Base-by-base conservation (phyloP, 2,797 vertebrate species). In the Alca torda region DNA sequence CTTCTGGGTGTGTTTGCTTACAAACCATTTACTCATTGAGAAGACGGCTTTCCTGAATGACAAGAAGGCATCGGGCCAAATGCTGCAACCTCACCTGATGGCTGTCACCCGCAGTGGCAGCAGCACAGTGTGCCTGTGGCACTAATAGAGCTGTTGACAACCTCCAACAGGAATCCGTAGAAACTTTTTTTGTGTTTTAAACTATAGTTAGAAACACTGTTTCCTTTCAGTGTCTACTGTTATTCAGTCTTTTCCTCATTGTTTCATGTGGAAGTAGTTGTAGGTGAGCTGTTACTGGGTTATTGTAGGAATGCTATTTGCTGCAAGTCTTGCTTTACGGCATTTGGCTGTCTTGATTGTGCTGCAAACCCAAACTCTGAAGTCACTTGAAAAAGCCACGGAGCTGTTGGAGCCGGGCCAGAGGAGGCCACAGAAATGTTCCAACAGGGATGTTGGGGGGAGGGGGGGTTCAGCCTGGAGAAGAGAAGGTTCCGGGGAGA, bases 161-260 rank as follows among this genome's bases (percentile, higher is more conserved):
- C 4, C 30, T 28, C 10, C 30, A 1, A 7, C 23, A 80, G 43
- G 65, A 53, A 43, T 6, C 23, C 1, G 0, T 8, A 19, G 31
- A 12, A 45, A 33, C 20, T 16, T 30, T 11, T 28, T 25, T 35
- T 23, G 7, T 69, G 9, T 19, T 18, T 39, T 7, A 18, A 59
- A 15, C 0, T 6, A 0, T 14, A 16, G 0, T 19, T 63, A 31
- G 68, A 69, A 65, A 59, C 5, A 6, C 6, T 15, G 53, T 60
- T 88, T 50, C 13, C n/a, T 65, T 74, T 31, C 10, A 9, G 46
- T 2, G 6, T 15, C 11, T 31, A 6, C 3, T 5, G 19, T 33
- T 33, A 11, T 6, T 18, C 9, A 1, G 73, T 9, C 3, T 4
- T 81, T 50, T 48, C 4, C 6, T 60, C 23, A 1, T 0, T 3